phyloP scores from a whole-genome alignment of 2,888 invertebrate genomes.

The Mantis religiosa region DNA sequence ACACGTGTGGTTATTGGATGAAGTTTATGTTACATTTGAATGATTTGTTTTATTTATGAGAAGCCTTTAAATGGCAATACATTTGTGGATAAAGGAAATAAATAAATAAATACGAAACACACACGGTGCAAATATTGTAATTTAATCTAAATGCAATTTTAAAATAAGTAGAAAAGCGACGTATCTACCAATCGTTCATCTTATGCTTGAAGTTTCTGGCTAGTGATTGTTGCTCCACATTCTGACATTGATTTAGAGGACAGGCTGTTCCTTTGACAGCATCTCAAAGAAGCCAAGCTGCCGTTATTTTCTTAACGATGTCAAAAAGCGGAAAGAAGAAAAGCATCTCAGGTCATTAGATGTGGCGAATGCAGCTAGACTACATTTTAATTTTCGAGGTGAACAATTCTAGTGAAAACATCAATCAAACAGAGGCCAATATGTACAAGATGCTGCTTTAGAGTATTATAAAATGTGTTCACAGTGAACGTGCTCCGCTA shows the following conservation, averaged over 20 bases:
- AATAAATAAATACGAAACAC: no score
- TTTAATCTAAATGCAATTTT: no score
- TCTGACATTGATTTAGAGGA: neutral
- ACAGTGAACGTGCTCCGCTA: no score
- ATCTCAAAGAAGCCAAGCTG: neutral
- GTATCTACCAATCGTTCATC: neutral
- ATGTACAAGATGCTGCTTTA: no score
- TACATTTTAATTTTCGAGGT: neutral
- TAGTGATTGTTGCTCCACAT: neutral
- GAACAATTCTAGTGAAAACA: neutral
- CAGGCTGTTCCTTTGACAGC: neutral
- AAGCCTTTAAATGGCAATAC: no score
- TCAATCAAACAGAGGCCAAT: neutral
- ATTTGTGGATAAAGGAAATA: no score
- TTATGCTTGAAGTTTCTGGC: neutral
- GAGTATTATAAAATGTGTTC: no score
- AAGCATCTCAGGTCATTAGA: neutral
- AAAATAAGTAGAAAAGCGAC: no score
- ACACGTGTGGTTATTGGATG: no score
- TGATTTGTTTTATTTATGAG: no score
- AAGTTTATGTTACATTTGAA: no score
- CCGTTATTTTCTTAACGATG: neutral
- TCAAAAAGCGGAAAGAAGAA: neutral
- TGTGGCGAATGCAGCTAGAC: neutral
- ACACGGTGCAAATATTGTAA: no score